Evolutionary conservation across 2,888 invertebrate genomes (phyloP).

Genomic region (Parasteatoda lunata): DNA sequence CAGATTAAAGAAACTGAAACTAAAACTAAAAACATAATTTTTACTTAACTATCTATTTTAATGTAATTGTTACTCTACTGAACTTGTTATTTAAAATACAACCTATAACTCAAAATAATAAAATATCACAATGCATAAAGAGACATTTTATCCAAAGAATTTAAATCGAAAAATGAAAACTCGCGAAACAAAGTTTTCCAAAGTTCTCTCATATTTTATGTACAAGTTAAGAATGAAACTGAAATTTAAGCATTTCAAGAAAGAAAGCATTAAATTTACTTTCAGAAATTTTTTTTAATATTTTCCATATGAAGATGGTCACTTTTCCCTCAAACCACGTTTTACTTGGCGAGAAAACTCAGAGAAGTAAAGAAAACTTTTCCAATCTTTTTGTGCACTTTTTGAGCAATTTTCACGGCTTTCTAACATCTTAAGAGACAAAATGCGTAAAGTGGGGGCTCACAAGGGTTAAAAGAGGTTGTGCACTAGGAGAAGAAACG

Average conservation of each 20-base stretch:
- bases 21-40: too few species aligned
- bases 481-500: conserved; percentile 20
- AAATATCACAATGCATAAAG: too few species aligned
- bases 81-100: too few species aligned
- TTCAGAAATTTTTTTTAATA: not conserved
- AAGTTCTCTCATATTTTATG: too few species aligned
- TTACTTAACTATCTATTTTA: too few species aligned
- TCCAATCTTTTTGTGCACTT: not conserved
- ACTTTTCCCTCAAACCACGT: not conserved
- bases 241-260: not conserved
- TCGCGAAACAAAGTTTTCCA: too few species aligned
- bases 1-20: too few species aligned
- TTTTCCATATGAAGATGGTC: not conserved
- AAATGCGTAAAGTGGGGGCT: conserved; percentile 32
- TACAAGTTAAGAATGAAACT: not conserved
- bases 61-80: too few species aligned
- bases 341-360: not conserved
- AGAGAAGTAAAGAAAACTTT: not conserved
- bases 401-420: conserved; percentile 7
- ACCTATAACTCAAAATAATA: too few species aligned
- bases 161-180: too few species aligned
- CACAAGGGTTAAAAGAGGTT: conserved; percentile 41
- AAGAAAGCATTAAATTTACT: not conserved
- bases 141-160: too few species aligned
- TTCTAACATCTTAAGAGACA: conserved; percentile 35